Evolutionary conservation across 2,888 invertebrate genomes (phyloP), one percentile per base, ranked within the genome.

Genomic region (Scotopteryx bipunctaria): DNA sequence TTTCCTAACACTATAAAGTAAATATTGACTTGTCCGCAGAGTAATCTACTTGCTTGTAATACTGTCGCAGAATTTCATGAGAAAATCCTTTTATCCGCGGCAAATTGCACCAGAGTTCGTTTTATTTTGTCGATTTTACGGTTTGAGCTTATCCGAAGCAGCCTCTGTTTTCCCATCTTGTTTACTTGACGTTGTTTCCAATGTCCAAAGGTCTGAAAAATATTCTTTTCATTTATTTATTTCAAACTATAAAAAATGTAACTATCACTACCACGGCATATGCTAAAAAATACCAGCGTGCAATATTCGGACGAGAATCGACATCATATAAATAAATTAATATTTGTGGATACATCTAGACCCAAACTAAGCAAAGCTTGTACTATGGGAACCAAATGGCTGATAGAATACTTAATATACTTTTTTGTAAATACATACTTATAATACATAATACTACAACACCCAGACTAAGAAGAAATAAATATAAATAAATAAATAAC

Each of bases 31-130:
- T 11, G 17, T 25, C 21, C 5, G 16, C 5, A 9, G 16, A 36
- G 19, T 37, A 31, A 36, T 35, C 15, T 37, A 17, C 15, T 36
- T 11, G 27, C 35, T 13, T 21, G 23, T 36, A 33, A 40, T 16
- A 27, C 15, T 32, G 38, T 23, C 15, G 19, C 17, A 21, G 17
- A 37, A 17, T 49, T 32, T 42, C 21, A n/a, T 15, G 15, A 27
- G 13, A 21, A 11, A 50, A 33, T 48, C 14, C 40, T 40, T 51
- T 38, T 41, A 51, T 41, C 51, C 40, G 44, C 11, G 9, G 40
- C 23, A 41, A 36, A 52, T 52, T 46, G 31, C 40, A 45, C 27
- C 13, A 13, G 36, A 21, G 29, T 13, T 19, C 4, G 29, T 21
- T 41, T 33, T 50, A 38, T 32, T 19, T 27, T 27, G 15, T 33